Evolutionary conservation across 1,140 invertebrate species (phyloP).

Genomic region (Eumeta japonica): DNA sequence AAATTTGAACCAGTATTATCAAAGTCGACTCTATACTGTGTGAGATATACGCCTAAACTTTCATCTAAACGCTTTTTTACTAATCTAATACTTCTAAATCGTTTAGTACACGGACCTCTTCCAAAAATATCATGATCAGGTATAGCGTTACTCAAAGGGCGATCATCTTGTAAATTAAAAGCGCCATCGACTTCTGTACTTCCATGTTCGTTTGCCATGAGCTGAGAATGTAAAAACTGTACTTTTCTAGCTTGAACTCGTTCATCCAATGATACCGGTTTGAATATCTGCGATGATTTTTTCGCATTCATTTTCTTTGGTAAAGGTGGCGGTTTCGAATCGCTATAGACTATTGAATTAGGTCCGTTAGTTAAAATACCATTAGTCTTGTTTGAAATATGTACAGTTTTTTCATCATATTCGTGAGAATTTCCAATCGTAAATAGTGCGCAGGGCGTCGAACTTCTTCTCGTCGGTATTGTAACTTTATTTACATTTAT

Average conservation of each 20-base stretch:
- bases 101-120: conserved; percentile 49
- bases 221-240: conserved; percentile 48
- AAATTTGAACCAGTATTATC: conserved; percentile 52
- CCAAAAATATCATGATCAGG: conserved; percentile 41
- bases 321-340: conserved; percentile 45
- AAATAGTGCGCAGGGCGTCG: conserved; percentile 47
- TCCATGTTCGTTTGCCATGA: conserved; percentile 36
- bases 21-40: conserved; percentile 62
- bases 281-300: conserved; percentile 48
- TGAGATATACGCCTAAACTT: conserved; percentile 68
- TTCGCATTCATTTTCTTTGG: conserved; percentile 48
- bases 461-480: conserved; percentile 44
- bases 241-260: conserved; percentile 55
- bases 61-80: conserved; percentile 65
- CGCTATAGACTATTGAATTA: conserved; percentile 32
- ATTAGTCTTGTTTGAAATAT: conserved; percentile 20
- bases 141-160: conserved; percentile 9
- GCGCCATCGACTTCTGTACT: conserved; percentile 6
- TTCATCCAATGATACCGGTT: conserved; percentile 54
- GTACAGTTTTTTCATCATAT: conserved; percentile 32
- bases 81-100: conserved; percentile 60
- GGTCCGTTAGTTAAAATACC: conserved; percentile 19
- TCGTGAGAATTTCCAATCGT: conserved; percentile 33
- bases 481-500: conserved; percentile 40
- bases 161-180: conserved; percentile 13